Evolutionary conservation across 1,140 invertebrate species (phyloP).

Genomic region (Spodoptera litura): DNA sequence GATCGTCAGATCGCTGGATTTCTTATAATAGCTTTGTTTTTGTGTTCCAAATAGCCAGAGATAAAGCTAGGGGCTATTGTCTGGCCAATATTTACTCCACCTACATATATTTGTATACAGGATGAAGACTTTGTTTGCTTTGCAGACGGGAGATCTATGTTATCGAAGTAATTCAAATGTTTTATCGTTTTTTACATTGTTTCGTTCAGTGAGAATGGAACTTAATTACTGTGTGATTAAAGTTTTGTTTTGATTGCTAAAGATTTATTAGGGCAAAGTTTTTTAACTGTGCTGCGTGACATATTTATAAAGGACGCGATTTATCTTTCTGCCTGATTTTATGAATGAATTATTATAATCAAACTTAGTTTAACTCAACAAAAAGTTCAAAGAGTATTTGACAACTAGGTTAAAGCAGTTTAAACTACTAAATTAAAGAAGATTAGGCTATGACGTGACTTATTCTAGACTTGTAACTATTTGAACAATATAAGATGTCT

Average conservation of each 20-base stretch:
- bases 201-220: slow-evolving; percentile 1
- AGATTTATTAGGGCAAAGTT: background rate
- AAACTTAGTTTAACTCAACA: no score
- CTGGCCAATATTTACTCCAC: slow-evolving; percentile 49
- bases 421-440: no score
- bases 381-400: no score
- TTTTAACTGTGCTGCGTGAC: background rate
- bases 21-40: slow-evolving; percentile 69
- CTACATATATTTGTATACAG: slow-evolving; percentile 50
- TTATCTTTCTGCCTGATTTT: no score
- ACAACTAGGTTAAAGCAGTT: no score
- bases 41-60: slow-evolving; percentile 59
- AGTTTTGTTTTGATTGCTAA: background rate
- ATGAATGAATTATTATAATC: no score
- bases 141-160: slow-evolving; percentile 25
- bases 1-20: slow-evolving; percentile 53
- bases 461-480: no score
- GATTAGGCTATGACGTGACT: no score
- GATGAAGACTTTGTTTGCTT: slow-evolving; percentile 34
- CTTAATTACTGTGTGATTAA: background rate
- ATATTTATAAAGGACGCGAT: no score
- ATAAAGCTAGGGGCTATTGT: slow-evolving; percentile 55
- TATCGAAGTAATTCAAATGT: slow-evolving; percentile 36
- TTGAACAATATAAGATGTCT: no score
- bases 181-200: slow-evolving; percentile 23